Conservation (phyloP, 2,888 invertebrate genomes). For the Atethmia centrago region DNA sequence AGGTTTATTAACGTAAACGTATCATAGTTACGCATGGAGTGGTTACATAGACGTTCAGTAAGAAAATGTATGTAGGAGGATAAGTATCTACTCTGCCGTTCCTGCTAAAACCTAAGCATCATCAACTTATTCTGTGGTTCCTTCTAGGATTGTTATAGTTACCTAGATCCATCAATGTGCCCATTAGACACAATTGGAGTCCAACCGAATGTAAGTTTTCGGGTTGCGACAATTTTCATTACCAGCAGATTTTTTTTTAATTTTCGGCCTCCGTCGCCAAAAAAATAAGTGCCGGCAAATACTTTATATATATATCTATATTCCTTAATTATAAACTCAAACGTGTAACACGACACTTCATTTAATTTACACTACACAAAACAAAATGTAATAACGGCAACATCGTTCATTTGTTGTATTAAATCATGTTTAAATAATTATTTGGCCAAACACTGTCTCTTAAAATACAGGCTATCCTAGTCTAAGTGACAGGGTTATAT, state of each 20-base stretch:
- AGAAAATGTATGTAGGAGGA: not conserved
- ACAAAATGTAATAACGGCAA: too few species aligned
- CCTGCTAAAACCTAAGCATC: not conserved
- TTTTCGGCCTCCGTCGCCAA: not conserved
- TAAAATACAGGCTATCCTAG: too few species aligned
- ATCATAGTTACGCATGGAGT: not conserved
- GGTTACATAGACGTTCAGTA: not conserved
- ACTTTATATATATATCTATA: too few species aligned
- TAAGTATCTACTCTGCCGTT: not conserved
- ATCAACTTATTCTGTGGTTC: not conserved
- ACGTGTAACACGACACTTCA: too few species aligned
- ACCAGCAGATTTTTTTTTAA: not conserved
- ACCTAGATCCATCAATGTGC: not conserved
- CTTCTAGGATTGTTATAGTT: not conserved
- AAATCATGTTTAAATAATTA: too few species aligned
- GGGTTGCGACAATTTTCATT: not conserved
- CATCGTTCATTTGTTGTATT: too few species aligned
- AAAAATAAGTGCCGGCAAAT: not conserved
- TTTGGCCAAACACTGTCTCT: too few species aligned
- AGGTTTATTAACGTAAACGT: not conserved
- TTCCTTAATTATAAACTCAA: too few species aligned
- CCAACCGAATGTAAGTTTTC: not conserved
- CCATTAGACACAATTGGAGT: not conserved
- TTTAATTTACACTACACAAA: too few species aligned
- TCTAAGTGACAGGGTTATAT: too few species aligned